phyloP scores from a whole-genome alignment of 2,888 invertebrate species.

The Sphaerophoria taeniata region DNA sequence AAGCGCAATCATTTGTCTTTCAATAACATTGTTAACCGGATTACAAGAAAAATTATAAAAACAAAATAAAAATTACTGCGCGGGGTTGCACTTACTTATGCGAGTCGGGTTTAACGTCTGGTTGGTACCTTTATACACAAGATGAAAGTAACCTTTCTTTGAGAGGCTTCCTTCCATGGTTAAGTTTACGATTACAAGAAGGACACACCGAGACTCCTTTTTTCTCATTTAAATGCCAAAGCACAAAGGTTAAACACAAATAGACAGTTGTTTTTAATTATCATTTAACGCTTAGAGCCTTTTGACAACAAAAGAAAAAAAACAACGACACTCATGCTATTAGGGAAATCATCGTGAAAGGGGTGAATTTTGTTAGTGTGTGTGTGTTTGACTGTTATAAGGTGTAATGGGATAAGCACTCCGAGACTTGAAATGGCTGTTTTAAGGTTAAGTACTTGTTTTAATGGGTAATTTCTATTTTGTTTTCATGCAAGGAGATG shows the following conservation, averaged over 20 bases:
- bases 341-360: conserved; percentile 5
- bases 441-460: too few relatives aligned
- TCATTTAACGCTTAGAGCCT: conserved; percentile 9
- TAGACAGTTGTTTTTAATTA: conserved; percentile 50
- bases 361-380: too few relatives aligned
- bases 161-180: conserved; percentile 25
- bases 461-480: too few relatives aligned
- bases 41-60: conserved; percentile 33
- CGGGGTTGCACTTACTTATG: conserved; percentile 39
- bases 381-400: too few relatives aligned
- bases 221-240: neutral
- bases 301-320: too few relatives aligned
- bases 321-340: neutral
- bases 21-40: conserved; percentile 42
- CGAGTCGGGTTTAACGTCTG: conserved; percentile 21
- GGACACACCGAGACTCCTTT: conserved; percentile 12
- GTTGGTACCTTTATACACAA: conserved; percentile 29
- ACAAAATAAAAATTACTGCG: neutral
- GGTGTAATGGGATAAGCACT: too few relatives aligned
- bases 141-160: conserved; percentile 27
- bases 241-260: conserved; percentile 40
- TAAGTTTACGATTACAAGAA: conserved; percentile 34
- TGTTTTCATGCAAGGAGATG: too few relatives aligned
- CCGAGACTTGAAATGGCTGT: too few relatives aligned
- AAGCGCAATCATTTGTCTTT: conserved; percentile 17